These are phyloP conservation scores for Cyaniris semiargus DNA, from an alignment of 2,888 invertebrate genomes.

Conservation along the genomic window DNA sequence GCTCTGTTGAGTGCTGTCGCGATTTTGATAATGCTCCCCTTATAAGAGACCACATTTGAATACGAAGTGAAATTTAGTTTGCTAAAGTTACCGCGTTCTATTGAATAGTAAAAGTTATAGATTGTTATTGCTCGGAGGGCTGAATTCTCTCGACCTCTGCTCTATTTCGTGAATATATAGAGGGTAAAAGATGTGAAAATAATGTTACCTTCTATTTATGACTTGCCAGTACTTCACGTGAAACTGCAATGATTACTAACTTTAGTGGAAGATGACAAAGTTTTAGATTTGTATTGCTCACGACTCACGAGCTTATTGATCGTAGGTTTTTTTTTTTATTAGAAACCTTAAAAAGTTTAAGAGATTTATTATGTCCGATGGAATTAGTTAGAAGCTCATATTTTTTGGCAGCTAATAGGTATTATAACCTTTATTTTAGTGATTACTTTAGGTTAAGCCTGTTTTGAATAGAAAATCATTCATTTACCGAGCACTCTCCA, in stretches of 20 bases:
- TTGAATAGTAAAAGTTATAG: constrained; percentile 67
- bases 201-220: background rate
- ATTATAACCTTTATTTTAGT: background rate
- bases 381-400: background rate
- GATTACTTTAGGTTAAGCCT: background rate
- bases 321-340: no score
- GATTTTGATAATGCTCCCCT: constrained; percentile 70
- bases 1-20: constrained; percentile 64
- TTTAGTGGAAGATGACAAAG: background rate
- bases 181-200: background rate
- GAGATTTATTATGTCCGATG: background rate
- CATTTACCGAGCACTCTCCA: background rate
- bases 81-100: constrained; percentile 61
- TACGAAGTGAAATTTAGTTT: constrained; percentile 73
- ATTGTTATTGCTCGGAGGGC: constrained; percentile 70
- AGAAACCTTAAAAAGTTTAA: no score
- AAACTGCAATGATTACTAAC: background rate
- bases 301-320: no score
- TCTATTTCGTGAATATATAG: constrained; percentile 25
- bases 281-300: background rate
- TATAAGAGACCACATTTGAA: constrained; percentile 62
- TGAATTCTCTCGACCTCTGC: constrained; percentile 46
- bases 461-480: background rate
- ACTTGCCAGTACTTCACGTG: background rate
- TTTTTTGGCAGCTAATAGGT: background rate